Conservation (phyloP, 2,888 invertebrate species). For the Rosalia funebris region DNA sequence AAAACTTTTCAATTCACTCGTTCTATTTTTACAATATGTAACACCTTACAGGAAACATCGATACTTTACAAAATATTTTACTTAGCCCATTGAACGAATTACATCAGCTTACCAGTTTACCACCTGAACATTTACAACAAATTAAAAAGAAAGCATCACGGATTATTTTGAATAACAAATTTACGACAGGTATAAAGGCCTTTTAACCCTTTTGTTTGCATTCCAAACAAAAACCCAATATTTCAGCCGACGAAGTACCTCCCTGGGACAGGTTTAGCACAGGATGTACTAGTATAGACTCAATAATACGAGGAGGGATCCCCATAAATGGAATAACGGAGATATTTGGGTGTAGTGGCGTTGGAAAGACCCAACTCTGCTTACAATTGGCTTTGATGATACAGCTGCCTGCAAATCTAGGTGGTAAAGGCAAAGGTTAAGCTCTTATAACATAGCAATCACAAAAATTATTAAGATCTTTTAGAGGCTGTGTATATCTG, state of each 20-base stretch:
- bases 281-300: conserved; percentile 72
- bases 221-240: neutral
- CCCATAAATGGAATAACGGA: conserved; percentile 77
- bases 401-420: conserved; percentile 67
- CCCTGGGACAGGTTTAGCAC: conserved; percentile 59
- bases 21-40: too few species aligned
- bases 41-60: conserved; percentile 5
- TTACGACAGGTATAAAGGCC: conserved; percentile 12
- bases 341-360: conserved; percentile 82
- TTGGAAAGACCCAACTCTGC: conserved; percentile 84
- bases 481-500: conserved; percentile 74
- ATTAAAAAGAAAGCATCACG: conserved; percentile 8
- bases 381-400: conserved; percentile 76
- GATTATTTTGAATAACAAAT: conserved; percentile 8
- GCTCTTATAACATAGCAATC: neutral
- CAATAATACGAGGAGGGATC: conserved; percentile 74
- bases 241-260: conserved; percentile 45
- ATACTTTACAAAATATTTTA: conserved; percentile 20
- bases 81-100: conserved; percentile 13
- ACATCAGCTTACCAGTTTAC: conserved; percentile 13
- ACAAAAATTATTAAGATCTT: conserved; percentile 12
- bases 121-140: conserved; percentile 2
- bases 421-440: conserved; percentile 68
- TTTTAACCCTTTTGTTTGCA: neutral
- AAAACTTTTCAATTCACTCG: too few species aligned